Conservation (phyloP, 2,113 vertebrate species). For the Daboia siamensis region DNA sequence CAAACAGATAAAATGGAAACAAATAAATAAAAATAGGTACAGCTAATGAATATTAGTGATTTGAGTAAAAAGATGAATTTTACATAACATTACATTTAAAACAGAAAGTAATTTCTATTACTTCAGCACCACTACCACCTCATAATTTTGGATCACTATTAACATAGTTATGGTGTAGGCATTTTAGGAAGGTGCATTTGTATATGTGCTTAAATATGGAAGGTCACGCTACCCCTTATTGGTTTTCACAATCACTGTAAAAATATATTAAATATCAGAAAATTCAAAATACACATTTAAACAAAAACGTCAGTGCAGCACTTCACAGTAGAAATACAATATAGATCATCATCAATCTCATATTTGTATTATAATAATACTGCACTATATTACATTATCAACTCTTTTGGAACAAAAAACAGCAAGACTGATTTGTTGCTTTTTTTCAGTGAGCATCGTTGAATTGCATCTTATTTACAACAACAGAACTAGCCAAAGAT, state of each 20-base stretch:
- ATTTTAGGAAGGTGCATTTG: constrained; percentile 5
- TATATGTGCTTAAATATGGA: background rate
- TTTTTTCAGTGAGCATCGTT: background rate
- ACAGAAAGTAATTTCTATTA: background rate
- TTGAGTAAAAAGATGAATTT: background rate
- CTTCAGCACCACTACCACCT: background rate
- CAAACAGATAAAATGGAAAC: constrained; percentile 66
- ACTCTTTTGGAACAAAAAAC: background rate
- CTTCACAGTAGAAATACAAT: background rate
- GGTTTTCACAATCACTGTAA: background rate
- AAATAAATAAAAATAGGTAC: constrained; percentile 59
- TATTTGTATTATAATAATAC: background rate
- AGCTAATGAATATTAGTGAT: constrained; percentile 18
- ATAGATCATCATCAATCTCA: background rate
- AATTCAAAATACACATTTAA: background rate
- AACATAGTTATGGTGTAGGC: background rate
- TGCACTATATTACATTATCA: background rate
- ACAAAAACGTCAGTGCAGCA: background rate
- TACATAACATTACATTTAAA: background rate
- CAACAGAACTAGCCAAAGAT: background rate
- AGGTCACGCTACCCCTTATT: background rate
- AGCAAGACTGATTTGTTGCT: background rate
- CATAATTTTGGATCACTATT: background rate
- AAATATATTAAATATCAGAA: background rate
- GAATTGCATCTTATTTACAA: background rate